Evolutionary conservation across 2,888 invertebrate genomes (phyloP).

Genomic region (Apodemia hepburni): DNA sequence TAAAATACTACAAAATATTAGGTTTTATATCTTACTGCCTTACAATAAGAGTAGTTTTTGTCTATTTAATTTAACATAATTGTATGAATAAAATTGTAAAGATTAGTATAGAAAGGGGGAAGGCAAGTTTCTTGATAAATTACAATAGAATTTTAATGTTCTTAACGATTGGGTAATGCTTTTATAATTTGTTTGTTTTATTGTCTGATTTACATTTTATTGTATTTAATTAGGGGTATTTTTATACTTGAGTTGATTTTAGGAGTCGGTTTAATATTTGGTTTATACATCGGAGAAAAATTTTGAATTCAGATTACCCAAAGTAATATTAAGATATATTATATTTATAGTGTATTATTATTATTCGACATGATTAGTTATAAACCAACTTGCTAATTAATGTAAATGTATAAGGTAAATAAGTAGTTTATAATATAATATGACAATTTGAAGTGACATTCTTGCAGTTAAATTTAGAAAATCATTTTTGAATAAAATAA

Average conservation of each 20-base stretch:
- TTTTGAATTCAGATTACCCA: too few relatives aligned
- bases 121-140: constrained; percentile 64
- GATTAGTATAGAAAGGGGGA: constrained; percentile 54
- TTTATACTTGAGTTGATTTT: constrained; percentile 41
- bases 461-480: too few relatives aligned
- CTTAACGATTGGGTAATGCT: constrained; percentile 59
- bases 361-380: too few relatives aligned
- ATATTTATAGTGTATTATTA: too few relatives aligned
- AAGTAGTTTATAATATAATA: too few relatives aligned
- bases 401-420: too few relatives aligned
- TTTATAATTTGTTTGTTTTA: constrained; percentile 77
- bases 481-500: too few relatives aligned
- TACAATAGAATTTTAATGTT: constrained; percentile 69
- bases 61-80: constrained; percentile 11
- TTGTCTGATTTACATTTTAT: constrained; percentile 68
- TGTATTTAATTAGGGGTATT: constrained; percentile 62
- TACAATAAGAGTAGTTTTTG: constrained; percentile 28
- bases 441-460: too few relatives aligned
- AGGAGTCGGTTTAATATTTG: constrained; percentile 22
- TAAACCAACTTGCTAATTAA: too few relatives aligned
- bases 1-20: constrained; percentile 23
- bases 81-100: constrained; percentile 29
- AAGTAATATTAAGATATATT: too few relatives aligned
- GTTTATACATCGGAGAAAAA: too few relatives aligned
- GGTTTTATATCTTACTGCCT: constrained; percentile 34